Conservation (phyloP, 2,113 vertebrate species). For the Tetrao urogallus region DNA sequence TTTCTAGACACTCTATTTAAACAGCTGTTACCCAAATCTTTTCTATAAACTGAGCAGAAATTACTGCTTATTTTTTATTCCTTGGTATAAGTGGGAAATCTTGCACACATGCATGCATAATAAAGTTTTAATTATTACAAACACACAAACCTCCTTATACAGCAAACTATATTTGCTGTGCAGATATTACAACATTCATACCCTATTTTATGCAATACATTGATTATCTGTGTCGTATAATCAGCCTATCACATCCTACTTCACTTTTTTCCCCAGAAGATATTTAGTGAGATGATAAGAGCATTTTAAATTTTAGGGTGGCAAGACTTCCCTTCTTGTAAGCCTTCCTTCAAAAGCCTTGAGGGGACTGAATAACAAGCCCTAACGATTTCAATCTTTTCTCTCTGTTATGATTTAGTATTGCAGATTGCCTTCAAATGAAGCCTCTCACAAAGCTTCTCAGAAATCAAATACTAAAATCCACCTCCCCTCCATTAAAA, state of each 20-base stretch:
- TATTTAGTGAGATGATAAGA: not conserved
- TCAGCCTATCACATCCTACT: not conserved
- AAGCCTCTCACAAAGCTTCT: not conserved
- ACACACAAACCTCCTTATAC: not conserved
- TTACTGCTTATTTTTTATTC: not conserved
- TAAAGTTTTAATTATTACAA: not conserved
- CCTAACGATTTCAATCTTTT: not conserved
- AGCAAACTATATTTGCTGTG: not conserved
- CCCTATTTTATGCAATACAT: not conserved
- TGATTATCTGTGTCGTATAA: not conserved
- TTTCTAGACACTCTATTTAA: not conserved
- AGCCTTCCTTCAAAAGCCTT: not conserved
- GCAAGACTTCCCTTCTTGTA: not conserved
- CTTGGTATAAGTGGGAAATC: not conserved
- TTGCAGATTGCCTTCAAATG: not conserved
- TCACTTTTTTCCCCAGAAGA: not conserved
- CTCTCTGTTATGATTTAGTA: not conserved
- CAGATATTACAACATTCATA: not conserved
- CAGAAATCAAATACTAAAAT: not conserved
- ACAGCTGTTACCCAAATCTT: not conserved
- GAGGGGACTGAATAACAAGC: not conserved
- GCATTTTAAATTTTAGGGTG: not conserved
- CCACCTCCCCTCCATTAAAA: not conserved
- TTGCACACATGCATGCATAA: not conserved
- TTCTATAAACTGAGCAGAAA: not conserved